Conservation (phyloP, 2,888 invertebrate species). For the Therioaphis trifolii region DNA sequence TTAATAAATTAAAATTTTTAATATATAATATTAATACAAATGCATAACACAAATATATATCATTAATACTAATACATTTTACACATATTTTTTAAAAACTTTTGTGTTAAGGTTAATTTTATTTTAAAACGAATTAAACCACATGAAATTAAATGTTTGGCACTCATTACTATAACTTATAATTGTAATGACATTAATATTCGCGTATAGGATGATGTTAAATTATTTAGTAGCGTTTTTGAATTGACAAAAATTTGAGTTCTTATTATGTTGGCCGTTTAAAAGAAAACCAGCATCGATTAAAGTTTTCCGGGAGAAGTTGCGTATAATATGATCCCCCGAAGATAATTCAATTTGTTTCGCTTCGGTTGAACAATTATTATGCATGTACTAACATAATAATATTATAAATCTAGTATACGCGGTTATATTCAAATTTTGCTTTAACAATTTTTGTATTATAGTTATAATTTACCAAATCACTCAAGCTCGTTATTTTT, state of each 20-base stretch:
- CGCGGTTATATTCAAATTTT: conserved; percentile 7
- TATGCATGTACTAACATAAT: conserved; percentile 38
- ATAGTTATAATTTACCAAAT: conserved; percentile 45
- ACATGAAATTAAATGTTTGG: background rate
- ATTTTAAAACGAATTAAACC: background rate
- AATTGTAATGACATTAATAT: background rate
- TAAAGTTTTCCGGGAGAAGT: conserved; percentile 48
- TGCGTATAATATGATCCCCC: conserved; percentile 40
- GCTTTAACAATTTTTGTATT: conserved; percentile 36
- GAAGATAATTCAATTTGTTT: conserved; percentile 48
- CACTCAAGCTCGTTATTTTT: conserved; percentile 42
- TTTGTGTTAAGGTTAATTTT: background rate
- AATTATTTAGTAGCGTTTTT: conserved; percentile 44
- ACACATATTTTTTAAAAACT: no score
- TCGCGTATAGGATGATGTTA: background rate
- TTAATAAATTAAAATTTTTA: conserved; percentile 4
- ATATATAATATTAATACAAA: background rate
- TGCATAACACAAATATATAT: background rate
- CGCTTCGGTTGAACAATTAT: conserved; percentile 56
- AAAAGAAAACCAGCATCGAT: conserved; percentile 27
- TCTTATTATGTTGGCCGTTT: conserved; percentile 8
- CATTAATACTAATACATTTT: background rate
- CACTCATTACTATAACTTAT: background rate
- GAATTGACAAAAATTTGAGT: conserved; percentile 1
- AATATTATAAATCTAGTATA: background rate